Base-by-base conservation (phyloP, 2,113 vertebrate genomes). In the Pimephales promelas region DNA sequence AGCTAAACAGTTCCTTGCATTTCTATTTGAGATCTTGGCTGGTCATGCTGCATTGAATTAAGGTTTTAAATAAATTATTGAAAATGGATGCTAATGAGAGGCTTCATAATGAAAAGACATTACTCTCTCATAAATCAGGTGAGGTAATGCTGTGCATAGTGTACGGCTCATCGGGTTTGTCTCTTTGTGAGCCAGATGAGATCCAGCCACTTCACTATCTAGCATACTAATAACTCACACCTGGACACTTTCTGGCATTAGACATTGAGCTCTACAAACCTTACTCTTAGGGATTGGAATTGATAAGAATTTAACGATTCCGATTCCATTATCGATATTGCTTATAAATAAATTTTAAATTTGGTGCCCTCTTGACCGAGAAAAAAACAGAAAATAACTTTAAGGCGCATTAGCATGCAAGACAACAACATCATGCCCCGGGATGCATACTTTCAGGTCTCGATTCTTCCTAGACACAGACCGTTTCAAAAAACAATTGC, bases 161-260 rank as follows among this genome's bases (percentile, higher is more conserved):
- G 24, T 31, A 64, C 81, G 84, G 75, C 82, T 88, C 70, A 84
- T 36, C 57, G 71, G 80, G 57, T 86, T 86, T 89, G 87, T 88
- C 87, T 66, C 61, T 89, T 83, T 31, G 74, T 71, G 79, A 66
- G 62, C 78, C 77, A 79, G 77, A 66, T 66, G 59, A 79, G 77
- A 16, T 18, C 16, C 2, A 66, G 26, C 59, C 78, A 52, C 78
- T 79, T 66, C 57, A 66, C 59, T 52, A 22, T 62, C 77, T 82
- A 86, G 86, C 72, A 88, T 87, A 74, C 74, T 72, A 88, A 90
- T 86, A 61, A 18, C 9, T 82, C n/a, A 57, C 76, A 83, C 84
- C 76, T 73, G 61, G 16, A 26, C 74, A 72, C 43, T n/a, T 66
- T 40, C 66, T 43, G 61, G n/a, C 74, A 22, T 36, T 11, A 66